Conservation (phyloP, 2,113 vertebrate species). For the Morphnarchus princeps region DNA sequence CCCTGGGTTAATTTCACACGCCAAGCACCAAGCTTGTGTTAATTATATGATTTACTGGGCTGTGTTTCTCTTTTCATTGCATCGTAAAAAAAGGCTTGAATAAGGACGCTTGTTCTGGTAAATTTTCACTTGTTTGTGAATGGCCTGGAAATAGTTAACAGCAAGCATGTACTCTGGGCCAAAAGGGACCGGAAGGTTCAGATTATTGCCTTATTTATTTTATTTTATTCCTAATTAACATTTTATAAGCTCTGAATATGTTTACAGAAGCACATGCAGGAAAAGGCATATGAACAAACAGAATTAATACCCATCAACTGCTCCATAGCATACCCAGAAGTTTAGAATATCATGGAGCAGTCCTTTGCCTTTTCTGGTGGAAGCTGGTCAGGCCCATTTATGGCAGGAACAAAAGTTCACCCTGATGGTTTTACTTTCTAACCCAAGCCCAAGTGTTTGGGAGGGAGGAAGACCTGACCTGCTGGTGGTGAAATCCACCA, state of each 20-base stretch:
- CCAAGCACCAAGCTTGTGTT: conserved; percentile 41
- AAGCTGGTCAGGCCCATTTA: neutral
- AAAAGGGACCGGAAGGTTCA: conserved; percentile 15
- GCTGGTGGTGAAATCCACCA: neutral
- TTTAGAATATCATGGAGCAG: neutral
- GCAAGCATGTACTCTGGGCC: neutral
- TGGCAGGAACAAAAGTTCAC: neutral
- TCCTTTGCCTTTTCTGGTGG: neutral
- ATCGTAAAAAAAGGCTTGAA: conserved; percentile 33
- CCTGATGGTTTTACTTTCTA: neutral
- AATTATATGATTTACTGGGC: conserved; percentile 53
- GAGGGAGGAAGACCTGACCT: neutral
- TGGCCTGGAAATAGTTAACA: conserved; percentile 30
- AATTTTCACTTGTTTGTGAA: conserved; percentile 38
- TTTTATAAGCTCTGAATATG: conserved; percentile 53
- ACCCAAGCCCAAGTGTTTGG: neutral
- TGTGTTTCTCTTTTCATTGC: conserved; percentile 39
- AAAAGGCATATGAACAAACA: conserved; percentile 23
- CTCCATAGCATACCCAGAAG: neutral
- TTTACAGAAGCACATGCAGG: conserved; percentile 38
- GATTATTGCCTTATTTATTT: conserved; percentile 46
- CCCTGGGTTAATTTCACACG: conserved; percentile 55
- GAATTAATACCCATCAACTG: neutral
- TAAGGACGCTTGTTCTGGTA: conserved; percentile 26
- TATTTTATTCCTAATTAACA: conserved; percentile 66